Percentiles rank a stretch among this genome's conserved stretches.
Evolutionary conservation across 2,113 vertebrate genomes (phyloP).

Genomic region (Syrmaticus mikado): DNA sequence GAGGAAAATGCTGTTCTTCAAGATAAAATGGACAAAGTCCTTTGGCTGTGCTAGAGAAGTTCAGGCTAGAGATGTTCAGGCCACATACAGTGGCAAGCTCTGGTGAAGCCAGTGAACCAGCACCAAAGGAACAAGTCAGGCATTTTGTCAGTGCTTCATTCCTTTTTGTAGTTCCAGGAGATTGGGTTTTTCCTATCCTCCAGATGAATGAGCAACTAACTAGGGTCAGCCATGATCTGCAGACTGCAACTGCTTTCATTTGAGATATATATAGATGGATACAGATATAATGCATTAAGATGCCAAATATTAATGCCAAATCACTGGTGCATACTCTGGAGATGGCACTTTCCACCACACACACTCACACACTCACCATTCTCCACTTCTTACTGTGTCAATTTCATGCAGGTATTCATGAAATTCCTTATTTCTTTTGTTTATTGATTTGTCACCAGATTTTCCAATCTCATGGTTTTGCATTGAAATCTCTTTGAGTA

Average conservation of each 20-base stretch:
- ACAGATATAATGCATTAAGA: not conserved
- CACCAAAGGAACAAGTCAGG: conserved; percentile 1
- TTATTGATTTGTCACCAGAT: not conserved
- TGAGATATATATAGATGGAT: not conserved
- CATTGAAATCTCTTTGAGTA: not conserved
- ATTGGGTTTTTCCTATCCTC: not conserved
- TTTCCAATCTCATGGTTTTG: not conserved
- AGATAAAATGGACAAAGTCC: conserved; percentile 45
- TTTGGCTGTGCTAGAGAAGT: not conserved
- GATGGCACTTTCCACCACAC: not conserved
- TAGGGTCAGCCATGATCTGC: not conserved
- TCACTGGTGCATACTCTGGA: not conserved
- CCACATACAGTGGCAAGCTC: not conserved
- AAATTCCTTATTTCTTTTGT: not conserved
- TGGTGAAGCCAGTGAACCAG: not conserved
- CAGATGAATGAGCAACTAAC: not conserved
- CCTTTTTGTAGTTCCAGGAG: not conserved
- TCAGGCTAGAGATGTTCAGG: not conserved
- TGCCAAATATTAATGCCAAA: not conserved
- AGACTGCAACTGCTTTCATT: not conserved
- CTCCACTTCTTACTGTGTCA: not conserved
- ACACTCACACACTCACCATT: not conserved
- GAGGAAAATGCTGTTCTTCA: conserved; percentile 59
- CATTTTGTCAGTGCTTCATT: not conserved
- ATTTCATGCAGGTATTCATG: not conserved